These are phyloP conservation scores for Aplocera efformata DNA, from an alignment of 2,888 invertebrate genomes.

Conservation along the genomic window DNA sequence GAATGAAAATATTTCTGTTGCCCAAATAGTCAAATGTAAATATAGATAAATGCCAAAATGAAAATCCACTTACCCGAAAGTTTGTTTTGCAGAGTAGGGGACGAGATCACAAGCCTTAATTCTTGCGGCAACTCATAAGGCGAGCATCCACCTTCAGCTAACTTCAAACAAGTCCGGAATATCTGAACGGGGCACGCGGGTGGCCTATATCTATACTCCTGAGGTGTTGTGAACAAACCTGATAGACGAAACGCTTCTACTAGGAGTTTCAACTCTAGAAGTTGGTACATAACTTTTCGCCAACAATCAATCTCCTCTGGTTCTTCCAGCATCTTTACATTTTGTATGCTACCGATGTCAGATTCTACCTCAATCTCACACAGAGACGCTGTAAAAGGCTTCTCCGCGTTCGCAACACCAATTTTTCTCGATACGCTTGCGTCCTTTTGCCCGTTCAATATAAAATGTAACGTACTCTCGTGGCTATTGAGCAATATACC, in stretches of 20 bases:
- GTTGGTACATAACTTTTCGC: constrained; percentile 71
- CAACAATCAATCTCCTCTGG: constrained; percentile 63
- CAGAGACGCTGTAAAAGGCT: constrained; percentile 58
- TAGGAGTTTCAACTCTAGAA: constrained; percentile 79
- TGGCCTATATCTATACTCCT: constrained; percentile 55
- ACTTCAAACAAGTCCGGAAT: constrained; percentile 80
- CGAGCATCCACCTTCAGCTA: constrained; percentile 82
- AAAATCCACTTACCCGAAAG: constrained; percentile 51
- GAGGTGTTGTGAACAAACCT: constrained; percentile 73
- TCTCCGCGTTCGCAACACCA: constrained; percentile 49
- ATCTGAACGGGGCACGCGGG: constrained; percentile 77
- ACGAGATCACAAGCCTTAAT: constrained; percentile 79
- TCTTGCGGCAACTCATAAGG: constrained; percentile 84
- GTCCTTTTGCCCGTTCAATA: constrained; percentile 62
- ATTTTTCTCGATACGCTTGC: constrained; percentile 48
- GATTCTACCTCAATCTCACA: constrained; percentile 70
- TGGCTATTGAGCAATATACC: constrained; percentile 55
- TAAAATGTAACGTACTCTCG: constrained; percentile 57
- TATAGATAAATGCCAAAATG: no score
- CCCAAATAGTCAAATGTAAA: no score
- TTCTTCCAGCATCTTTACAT: constrained; percentile 57
- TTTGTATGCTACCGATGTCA: constrained; percentile 66
- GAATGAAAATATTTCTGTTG: no score
- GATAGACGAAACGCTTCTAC: constrained; percentile 82
- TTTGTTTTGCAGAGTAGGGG: constrained; percentile 58